A percentile compares a stretch with the other conserved stretches of the same genome.
Evolutionary conservation across 2,888 invertebrate genomes (phyloP).

Genomic region (Apotomis capreana): DNA sequence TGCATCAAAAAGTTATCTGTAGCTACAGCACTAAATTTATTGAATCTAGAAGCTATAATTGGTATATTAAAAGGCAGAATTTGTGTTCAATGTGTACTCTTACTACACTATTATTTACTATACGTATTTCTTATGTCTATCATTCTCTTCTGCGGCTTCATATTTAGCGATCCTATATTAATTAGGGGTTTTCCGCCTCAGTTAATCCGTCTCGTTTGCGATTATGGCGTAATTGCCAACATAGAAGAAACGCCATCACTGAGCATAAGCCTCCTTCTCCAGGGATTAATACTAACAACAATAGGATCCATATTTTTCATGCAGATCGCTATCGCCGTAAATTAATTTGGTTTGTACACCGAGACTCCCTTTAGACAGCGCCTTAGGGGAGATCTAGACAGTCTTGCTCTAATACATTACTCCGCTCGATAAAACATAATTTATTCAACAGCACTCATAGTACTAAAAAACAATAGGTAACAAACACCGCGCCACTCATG

Average conservation of each 20-base stretch:
- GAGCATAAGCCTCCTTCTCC: neutral
- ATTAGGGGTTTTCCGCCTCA: constrained; percentile 21
- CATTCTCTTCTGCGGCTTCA: constrained; percentile 1
- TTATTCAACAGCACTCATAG: constrained; percentile 23
- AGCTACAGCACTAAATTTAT: too few species aligned
- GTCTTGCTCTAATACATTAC: constrained; percentile 12
- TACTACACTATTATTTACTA: too few species aligned
- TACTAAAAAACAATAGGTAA: constrained; percentile 37
- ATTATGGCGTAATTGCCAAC: constrained; percentile 20
- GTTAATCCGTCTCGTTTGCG: constrained; percentile 16
- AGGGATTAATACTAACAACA: constrained; percentile 14
- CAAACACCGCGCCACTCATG: constrained; percentile 40
- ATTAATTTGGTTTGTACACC: constrained; percentile 20
- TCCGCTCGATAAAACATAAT: constrained; percentile 34
- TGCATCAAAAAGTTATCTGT: too few species aligned
- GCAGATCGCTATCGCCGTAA: constrained; percentile 5
- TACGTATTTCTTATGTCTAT: too few species aligned
- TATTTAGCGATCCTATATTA: constrained; percentile 15
- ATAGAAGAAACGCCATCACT: constrained; percentile 12
- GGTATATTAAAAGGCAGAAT: too few species aligned
- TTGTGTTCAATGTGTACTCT: too few species aligned
- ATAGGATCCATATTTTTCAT: constrained; percentile 13
- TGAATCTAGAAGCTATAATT: too few species aligned
- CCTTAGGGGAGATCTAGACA: constrained; percentile 17
- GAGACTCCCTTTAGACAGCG: constrained; percentile 11